Conservation (phyloP, 2,113 vertebrate species). For the Thryonomys swinderianus region DNA sequence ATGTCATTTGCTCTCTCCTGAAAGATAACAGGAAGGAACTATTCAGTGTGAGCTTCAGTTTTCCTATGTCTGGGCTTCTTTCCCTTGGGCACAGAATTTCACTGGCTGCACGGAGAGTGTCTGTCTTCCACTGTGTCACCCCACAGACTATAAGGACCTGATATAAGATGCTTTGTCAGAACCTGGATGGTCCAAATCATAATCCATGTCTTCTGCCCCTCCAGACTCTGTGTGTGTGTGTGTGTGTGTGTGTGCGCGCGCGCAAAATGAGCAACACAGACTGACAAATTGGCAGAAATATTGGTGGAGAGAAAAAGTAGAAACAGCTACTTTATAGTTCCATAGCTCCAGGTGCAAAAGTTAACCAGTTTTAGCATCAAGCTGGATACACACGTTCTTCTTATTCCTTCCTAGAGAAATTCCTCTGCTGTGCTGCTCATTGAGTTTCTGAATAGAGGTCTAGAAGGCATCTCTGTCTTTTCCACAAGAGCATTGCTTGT, state of each 20-base stretch:
- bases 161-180: background rate
- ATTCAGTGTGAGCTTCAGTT: background rate
- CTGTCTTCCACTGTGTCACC: background rate
- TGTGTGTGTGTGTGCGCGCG: background rate
- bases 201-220: background rate
- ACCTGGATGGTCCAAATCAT: background rate
- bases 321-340: background rate
- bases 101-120: fast-evolving
- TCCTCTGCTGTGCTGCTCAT: background rate
- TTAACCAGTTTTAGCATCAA: background rate
- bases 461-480: background rate
- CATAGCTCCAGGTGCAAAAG: background rate
- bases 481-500: background rate
- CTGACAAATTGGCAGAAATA: background rate
- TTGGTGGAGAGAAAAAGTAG: background rate
- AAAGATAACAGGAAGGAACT: background rate
- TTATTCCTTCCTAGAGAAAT: background rate
- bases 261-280: background rate
- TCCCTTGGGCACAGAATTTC: background rate
- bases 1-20: background rate
- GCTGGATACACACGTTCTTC: background rate
- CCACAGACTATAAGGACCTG: background rate
- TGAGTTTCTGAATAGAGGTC: background rate
- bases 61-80: background rate
- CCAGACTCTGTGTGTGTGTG: background rate